Base-by-base conservation (phyloP, 92 coral and sea anemone species). In the Bergia sp. region DNA sequence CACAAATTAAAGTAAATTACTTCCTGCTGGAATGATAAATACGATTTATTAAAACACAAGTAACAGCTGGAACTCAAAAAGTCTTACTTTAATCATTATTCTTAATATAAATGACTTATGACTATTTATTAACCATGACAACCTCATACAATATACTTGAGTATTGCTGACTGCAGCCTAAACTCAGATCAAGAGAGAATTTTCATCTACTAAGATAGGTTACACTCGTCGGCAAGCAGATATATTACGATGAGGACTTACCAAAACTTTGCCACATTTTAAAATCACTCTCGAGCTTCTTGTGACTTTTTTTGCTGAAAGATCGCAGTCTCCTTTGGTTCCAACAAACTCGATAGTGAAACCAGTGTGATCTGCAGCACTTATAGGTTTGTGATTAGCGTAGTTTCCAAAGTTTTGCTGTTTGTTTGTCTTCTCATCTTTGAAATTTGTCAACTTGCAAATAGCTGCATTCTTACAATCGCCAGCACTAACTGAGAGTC, bases 201-300 rank as follows among this genome's bases (percentile, higher is more conserved):
- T 45, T 5, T 7, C 7, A 45, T 45, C 7, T 45, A 45, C 8
- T 45, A 45, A 45, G 8, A 10, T 53, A 12, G 13, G 58, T 10
- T 53, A 53, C 1, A 53, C 16, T 29, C 29, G 29, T 29, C 29
- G 13, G 16, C 11, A 15, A 11, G 58, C 13, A 53, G 13, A 53
- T 3, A 53, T 8, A 53, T 10, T 12, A 3, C 11, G 58, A 53
- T 53, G 11, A 18, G 16, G 58, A 89, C 94, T 85, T 87, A 92
- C 98, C 96, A 95, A 79, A 75, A 64, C 57, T 61, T 93, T 93
- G 69, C 98, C 98, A 91, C 98, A 95, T 65, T 75, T 92, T 91
- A 95, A 73, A 43, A 94, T 86, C 45, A 95, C 71, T 66, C 75
- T 81, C n/a, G 98, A 91, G 8, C 42, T 37, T 87, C 94, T 89